Base-by-base conservation (phyloP, 2,888 invertebrate species). In the Acrobasis repandana region DNA sequence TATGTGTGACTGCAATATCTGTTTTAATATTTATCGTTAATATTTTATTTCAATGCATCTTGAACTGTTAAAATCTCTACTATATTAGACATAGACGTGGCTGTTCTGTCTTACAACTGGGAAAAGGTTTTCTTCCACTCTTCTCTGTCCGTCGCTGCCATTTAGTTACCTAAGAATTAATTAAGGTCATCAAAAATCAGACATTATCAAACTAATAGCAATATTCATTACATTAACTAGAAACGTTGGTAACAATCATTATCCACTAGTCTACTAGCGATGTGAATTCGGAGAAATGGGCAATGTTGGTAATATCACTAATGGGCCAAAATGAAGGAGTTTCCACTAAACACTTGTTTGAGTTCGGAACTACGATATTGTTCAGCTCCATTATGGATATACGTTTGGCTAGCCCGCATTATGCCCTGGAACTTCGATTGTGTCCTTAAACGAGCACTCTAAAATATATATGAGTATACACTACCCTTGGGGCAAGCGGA, bases 371-470 rank as follows among this genome's bases (percentile, higher is more conserved):
- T 50, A 56, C 36, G 18, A 47, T 9, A 34, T 54, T 61, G 47
- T 49, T 8, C 54, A 11, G 38, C 54, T 11, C 38, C 9, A 38
- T 54, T 54, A 15, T 16, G n/a, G n/a, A n/a, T n/a, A n/a, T n/a
- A n/a, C n/a, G 54, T 60, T 43, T 43, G 51, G 34, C 15, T 57
- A 16, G 36, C 57, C 46, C 48, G 16, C 36, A 54, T 54, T 43
- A 3, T 18, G 54, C 43, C n/a, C 43, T 6, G 2, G 38, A 34
- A 51, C 15, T 51, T 51, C n/a, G 15, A 51, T 51, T 9, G 6
- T 5, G 10, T 14, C 43, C 28, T 8, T 14, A 43, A 5, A 43
- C 43, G 11, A 11, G n/a, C 28, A 28, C 28, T n/a, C n/a, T 28
- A 28, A 28, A 28, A 28, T 28, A 28, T 28, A 28, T 28, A 20